Evolutionary conservation across 2,797 vertebrate genomes (phyloP).

Genomic region (Acanthurus tractus): DNA sequence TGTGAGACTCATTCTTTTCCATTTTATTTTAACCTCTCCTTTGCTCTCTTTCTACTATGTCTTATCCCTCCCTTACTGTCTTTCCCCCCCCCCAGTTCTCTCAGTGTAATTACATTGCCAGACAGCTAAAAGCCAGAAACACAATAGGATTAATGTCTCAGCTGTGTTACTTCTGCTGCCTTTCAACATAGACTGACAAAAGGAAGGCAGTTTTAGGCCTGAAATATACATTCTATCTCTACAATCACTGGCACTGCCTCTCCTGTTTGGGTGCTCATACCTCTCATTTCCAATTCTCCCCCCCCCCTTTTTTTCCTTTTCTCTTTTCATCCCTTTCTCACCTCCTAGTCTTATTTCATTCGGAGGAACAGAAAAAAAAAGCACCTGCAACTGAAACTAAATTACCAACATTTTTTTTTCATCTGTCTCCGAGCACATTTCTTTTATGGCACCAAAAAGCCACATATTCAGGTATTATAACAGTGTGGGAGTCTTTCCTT

Average conservation of each 20-base stretch:
- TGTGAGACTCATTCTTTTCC: constrained; percentile 8
- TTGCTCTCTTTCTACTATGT: neutral
- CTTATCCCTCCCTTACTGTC: constrained; percentile 40
- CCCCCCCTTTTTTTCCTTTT: neutral
- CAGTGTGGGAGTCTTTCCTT: constrained; percentile 11
- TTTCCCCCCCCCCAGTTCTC: constrained; percentile 29
- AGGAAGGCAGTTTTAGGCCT: constrained; percentile 28
- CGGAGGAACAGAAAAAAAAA: constrained; percentile 20
- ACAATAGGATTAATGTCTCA: constrained; percentile 60
- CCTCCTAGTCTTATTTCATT: constrained; percentile 45
- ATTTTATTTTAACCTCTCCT: neutral
- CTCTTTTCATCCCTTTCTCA: constrained; percentile 37
- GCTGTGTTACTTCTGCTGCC: constrained; percentile 37
- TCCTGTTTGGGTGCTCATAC: constrained; percentile 4
- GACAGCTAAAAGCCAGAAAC: constrained; percentile 61
- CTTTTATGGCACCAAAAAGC: constrained; percentile 32
- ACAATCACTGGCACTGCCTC: constrained; percentile 27
- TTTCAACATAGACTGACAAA: constrained; percentile 38
- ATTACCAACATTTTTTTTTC: constrained; percentile 39
- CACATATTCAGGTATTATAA: constrained; percentile 25
- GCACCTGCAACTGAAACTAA: constrained; percentile 37
- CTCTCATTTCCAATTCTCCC: constrained; percentile 28
- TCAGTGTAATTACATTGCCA: constrained; percentile 60
- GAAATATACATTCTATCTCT: constrained; percentile 37
- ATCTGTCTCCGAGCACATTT: constrained; percentile 18